Evolutionary conservation across 64 coral and sea anemone species (phyloP).

Genomic region (Dendronephthya gigantea): DNA sequence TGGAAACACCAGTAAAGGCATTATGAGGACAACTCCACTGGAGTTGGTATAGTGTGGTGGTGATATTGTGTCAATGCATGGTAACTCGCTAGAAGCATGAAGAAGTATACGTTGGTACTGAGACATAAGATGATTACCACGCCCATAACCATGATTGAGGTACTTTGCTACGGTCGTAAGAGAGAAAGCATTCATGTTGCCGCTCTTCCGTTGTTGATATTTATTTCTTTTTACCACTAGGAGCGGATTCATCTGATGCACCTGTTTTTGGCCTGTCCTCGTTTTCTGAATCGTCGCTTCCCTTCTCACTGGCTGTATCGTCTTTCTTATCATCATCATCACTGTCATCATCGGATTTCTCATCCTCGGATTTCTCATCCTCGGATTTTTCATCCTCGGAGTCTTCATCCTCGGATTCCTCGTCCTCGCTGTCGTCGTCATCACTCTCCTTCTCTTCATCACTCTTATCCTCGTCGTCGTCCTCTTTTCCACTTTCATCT

Average conservation of each 20-base stretch:
- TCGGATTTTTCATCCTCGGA: slow-evolving; percentile 65
- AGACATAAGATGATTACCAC: no score
- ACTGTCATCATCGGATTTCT: neutral
- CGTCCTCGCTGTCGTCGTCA: slow-evolving; percentile 47
- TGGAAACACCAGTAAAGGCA: neutral
- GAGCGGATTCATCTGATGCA: neutral
- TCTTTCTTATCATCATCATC: slow-evolving; percentile 57
- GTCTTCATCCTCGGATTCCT: slow-evolving; percentile 56
- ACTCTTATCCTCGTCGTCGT: slow-evolving; percentile 24
- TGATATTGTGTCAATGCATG: no score
- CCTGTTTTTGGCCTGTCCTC: neutral
- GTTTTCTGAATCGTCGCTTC: slow-evolving; percentile 31
- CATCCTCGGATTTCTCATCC: slow-evolving; percentile 23
- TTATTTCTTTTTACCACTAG: neutral
- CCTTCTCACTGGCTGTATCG: slow-evolving; percentile 39
- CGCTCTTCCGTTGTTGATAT: neutral
- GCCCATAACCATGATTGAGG: no score
- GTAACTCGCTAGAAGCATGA: no score
- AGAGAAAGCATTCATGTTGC: no score
- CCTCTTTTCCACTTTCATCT: slow-evolving; percentile 26
- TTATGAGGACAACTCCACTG: no score
- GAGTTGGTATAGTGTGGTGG: no score
- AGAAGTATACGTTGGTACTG: no score
- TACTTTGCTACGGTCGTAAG: no score
- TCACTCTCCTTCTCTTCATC: neutral